phyloP scores from a whole-genome alignment of 1,140 invertebrate species.

The Polypedilum vanderplanki region DNA sequence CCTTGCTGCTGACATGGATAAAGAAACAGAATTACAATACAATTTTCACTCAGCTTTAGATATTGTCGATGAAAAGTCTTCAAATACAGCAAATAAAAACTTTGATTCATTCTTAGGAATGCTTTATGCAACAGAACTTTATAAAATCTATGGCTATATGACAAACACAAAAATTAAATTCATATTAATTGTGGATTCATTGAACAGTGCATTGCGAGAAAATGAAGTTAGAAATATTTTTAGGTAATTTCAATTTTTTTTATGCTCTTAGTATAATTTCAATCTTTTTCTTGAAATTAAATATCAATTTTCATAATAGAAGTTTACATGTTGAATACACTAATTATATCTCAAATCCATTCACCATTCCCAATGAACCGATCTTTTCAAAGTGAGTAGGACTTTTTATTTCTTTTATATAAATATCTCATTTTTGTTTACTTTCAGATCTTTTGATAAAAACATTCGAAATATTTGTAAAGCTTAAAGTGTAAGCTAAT shows the following conservation, averaged over 20 bases:
- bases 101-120: constrained; percentile 81
- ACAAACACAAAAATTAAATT: constrained; percentile 97
- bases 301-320: constrained; percentile 38
- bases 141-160: constrained; percentile 97
- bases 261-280: no score
- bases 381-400: constrained; percentile 69
- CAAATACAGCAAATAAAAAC: constrained; percentile 55
- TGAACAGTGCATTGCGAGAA: constrained; percentile 78
- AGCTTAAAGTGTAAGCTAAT: background rate
- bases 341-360: constrained; percentile 90
- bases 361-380: constrained; percentile 81
- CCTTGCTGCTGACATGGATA: constrained; percentile 60
- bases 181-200: constrained; percentile 87
- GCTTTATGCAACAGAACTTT: constrained; percentile 91
- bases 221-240: constrained; percentile 92
- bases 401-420: background rate
- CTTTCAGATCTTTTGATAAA: background rate
- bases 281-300: no score
- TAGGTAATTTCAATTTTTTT: constrained; percentile 34
- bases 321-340: constrained; percentile 86
- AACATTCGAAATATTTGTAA: constrained; percentile 7
- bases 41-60: constrained; percentile 90
- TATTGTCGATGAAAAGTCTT: constrained; percentile 81
- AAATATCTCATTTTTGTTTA: background rate
- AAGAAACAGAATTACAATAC: constrained; percentile 83